phyloP scores from a whole-genome alignment of 2,797 vertebrate species.

The Chaunax sp. region DNA sequence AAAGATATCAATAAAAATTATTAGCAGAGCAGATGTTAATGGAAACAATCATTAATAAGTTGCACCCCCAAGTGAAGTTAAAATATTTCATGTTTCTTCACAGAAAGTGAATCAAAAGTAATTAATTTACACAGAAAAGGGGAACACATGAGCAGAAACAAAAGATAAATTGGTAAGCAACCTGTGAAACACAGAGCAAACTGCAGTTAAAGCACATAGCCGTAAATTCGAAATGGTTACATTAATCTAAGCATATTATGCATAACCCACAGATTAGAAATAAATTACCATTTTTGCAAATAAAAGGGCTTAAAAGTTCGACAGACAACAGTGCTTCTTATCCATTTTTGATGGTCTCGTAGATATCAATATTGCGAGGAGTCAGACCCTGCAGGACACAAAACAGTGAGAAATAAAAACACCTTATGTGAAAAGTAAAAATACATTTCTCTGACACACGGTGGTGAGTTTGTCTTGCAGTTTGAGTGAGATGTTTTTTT shows the following conservation, averaged over 20 bases:
- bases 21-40: too few species aligned
- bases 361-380: slow-evolving; percentile 56
- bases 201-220: neutral
- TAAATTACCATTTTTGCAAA: slow-evolving; percentile 29
- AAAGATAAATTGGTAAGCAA: too few species aligned
- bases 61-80: too few species aligned
- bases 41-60: neutral
- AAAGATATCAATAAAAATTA: too few species aligned
- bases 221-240: slow-evolving; percentile 18
- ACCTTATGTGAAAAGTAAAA: neutral
- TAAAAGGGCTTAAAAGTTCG: neutral
- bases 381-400: slow-evolving; percentile 70
- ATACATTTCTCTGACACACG: neutral
- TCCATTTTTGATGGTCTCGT: slow-evolving; percentile 74
- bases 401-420: too few species aligned
- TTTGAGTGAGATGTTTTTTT: neutral
- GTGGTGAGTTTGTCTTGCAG: slow-evolving; percentile 14
- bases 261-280: neutral
- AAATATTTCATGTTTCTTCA: neutral
- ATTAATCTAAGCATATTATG: slow-evolving; percentile 25
- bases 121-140: too few species aligned
- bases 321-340: slow-evolving; percentile 53
- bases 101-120: neutral
- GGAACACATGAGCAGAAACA: slow-evolving; percentile 2
- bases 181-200: slow-evolving; percentile 6